Percentiles rank a stretch among this genome's conserved stretches.
Evolutionary conservation across 2,113 vertebrate genomes (phyloP).

Genomic region (Corvus hawaiiensis): DNA sequence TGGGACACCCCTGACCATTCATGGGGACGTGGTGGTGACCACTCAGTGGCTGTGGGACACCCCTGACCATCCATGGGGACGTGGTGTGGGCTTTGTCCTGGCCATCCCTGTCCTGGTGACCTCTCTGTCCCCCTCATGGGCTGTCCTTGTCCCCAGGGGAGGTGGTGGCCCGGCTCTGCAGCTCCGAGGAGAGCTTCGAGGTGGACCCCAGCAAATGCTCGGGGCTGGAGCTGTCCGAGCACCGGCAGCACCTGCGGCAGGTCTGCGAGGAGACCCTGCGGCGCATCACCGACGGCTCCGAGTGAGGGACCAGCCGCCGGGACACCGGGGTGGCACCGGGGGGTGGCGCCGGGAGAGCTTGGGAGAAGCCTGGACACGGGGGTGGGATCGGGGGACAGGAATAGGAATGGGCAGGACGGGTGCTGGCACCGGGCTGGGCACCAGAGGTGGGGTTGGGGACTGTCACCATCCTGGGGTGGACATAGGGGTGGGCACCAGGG

Average conservation of each 20-base stretch:
- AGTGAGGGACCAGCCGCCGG: slow-evolving; percentile 62
- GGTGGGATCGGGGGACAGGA: accelerated
- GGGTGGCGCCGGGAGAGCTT: not conserved
- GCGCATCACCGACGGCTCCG: slow-evolving; percentile 76
- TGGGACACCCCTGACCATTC: no score
- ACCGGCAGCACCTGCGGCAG: slow-evolving; percentile 78
- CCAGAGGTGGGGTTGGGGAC: not conserved
- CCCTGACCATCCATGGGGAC: no score
- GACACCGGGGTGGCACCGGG: not conserved
- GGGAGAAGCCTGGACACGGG: accelerated
- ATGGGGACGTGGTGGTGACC: no score
- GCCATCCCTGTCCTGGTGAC: no score
- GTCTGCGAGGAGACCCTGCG: slow-evolving; percentile 83
- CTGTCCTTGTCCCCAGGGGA: slow-evolving; percentile 71
- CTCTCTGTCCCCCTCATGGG: accelerated
- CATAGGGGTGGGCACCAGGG: no score
- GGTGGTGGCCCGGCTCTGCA: slow-evolving; percentile 75
- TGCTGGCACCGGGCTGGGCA: not conserved
- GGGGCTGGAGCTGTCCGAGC: slow-evolving; percentile 72
- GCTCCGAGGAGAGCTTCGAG: slow-evolving; percentile 79
- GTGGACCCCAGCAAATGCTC: slow-evolving; percentile 86
- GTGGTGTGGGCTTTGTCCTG: not conserved
- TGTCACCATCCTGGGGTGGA: not conserved
- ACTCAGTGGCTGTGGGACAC: no score
- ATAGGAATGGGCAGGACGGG: not conserved